Evolutionary conservation across 1,140 invertebrate species (phyloP).

Genomic region (Antheraea mylitta): DNA sequence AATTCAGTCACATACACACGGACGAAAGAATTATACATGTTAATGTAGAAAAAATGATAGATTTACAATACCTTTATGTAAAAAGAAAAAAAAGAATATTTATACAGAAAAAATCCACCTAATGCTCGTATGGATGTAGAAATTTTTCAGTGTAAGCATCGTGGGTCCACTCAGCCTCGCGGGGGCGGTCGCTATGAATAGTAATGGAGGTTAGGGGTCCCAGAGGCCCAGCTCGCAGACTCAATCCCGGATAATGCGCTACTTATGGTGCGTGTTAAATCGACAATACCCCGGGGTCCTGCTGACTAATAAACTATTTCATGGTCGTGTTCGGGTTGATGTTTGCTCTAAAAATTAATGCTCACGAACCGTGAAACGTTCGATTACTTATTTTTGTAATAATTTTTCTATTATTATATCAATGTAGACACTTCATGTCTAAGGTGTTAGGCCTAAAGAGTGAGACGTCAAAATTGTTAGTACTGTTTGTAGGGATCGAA

Average conservation of each 20-base stretch:
- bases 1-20: no score
- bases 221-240: conserved; percentile 37
- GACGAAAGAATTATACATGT: no score
- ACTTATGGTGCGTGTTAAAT: conserved; percentile 76
- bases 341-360: conserved; percentile 49
- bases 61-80: background rate
- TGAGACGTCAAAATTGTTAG: conserved; percentile 15
- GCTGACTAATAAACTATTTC: conserved; percentile 56
- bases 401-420: background rate
- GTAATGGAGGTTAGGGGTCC: conserved; percentile 65
- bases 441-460: conserved; percentile 7
- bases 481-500: conserved; percentile 13
- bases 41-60: background rate
- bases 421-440: background rate
- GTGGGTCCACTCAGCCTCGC: conserved; percentile 46
- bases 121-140: conserved; percentile 18
- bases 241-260: conserved; percentile 44
- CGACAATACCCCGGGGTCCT: conserved; percentile 62
- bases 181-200: conserved; percentile 67
- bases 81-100: background rate
- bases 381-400: background rate
- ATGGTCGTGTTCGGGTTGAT: conserved; percentile 44
- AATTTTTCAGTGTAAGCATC: conserved; percentile 14
- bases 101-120: background rate
- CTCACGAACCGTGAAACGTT: conserved; percentile 37